Base-by-base conservation (phyloP, 2,888 invertebrate species). In the Pammene fasciana region DNA sequence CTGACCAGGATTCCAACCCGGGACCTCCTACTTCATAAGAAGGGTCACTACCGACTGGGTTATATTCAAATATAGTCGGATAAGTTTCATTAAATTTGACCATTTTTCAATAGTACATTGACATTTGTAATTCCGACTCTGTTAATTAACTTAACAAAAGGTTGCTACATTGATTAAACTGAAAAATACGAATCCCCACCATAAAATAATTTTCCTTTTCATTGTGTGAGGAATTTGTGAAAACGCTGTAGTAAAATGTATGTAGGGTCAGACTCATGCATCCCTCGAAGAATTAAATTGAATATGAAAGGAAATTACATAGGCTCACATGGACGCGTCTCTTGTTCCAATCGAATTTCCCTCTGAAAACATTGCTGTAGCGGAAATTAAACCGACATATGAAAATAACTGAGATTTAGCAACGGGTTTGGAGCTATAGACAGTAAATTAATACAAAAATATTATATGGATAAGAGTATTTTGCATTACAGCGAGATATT, bases 281-380 rank as follows among this genome's bases (percentile, higher is more conserved):
- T 85, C 82, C 83, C 80, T 86, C 85, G 85, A 88, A 88, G 86
- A 86, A 85, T 89, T 84, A 85, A 87, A 89, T 87, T 88, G 82
- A 87, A 88, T 87, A 83, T 86, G 80, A 86, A 82, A 89, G 91
- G 90, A 91, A 91, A 90, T 91, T 87, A 89, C 86, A 82, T 80
- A 83, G 83, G 85, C 82, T 83, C 86, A 83, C 86, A 87, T 85
- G 86, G 85, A 82, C 81, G 83, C 82, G 82, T 80, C 84, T 85
- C 83, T 86, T 83, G 82, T 85, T 83, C 83, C 86, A 86, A 89
- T 88, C 86, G 87, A 88, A 87, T 87, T 84, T 86, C 85, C 82
- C 85, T 84, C 81, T 83, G 85, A 91, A 90, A 90, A 92, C 89
- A 90, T 89, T 86, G 87, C 83, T 80, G 74, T 77, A 85, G 81